Evolutionary conservation across 35 echinoderm and acorn worm species (phyloP).

Genomic region (Patiria miniata): DNA sequence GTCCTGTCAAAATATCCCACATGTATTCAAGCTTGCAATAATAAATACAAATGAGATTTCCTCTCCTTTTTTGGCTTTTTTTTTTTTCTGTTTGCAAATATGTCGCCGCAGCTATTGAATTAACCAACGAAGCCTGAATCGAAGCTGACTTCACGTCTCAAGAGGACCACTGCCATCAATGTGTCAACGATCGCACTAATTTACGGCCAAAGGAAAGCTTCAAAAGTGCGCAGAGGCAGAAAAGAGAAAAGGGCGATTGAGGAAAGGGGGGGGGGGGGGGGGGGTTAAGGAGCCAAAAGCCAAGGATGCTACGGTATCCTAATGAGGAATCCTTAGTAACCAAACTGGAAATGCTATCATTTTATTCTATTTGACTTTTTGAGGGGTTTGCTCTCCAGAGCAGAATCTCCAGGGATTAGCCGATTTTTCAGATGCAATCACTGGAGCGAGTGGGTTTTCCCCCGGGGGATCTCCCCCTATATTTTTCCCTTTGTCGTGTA

Average conservation of each 20-base stretch:
- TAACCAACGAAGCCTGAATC: slow-evolving; percentile 13
- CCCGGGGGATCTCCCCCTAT: background rate
- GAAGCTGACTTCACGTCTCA: slow-evolving; percentile 10
- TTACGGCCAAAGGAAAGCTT: background rate
- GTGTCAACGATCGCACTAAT: slow-evolving; percentile 27
- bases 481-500: background rate
- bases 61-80: background rate
- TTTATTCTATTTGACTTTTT: background rate
- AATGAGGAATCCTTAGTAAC: background rate
- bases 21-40: background rate
- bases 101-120: background rate
- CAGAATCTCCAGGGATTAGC: slow-evolving; percentile 1
- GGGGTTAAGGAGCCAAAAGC: background rate
- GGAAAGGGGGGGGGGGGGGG: background rate
- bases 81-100: background rate
- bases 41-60: slow-evolving; percentile 27
- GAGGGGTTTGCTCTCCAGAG: background rate
- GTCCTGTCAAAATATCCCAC: background rate
- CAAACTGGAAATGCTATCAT: background rate
- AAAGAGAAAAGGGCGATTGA: no score
- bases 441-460: background rate
- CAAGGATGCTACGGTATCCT: background rate
- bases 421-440: slow-evolving; percentile 32
- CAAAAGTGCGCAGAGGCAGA: background rate
- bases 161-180: background rate